Evolutionary conservation across 2,888 invertebrate genomes (phyloP), one percentile per base, ranked within the genome.

Genomic region (Anodontia alba): DNA sequence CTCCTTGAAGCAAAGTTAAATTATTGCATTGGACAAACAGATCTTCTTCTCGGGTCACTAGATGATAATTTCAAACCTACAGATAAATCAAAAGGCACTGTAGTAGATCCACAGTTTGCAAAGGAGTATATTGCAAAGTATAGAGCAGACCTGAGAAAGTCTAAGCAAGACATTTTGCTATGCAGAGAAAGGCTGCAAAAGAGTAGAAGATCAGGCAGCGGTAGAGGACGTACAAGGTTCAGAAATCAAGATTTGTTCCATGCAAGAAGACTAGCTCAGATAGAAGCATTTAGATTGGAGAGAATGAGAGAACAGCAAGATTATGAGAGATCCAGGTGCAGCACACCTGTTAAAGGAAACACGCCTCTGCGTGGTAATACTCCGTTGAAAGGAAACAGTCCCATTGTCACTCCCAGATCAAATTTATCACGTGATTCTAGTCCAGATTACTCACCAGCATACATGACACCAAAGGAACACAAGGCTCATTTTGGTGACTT

Each of bases 1-100:
- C 83, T 94, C 42, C 89, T 94, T n/a, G 94, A 94, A 80, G 94
- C 93, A 3, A 94, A 94, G 78, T 86, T 94, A n/a, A 94, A 94
- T 76, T 94, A 94, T 80, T 93, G 93, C 78, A 92, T 94, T 71
- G 94, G 94, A 1, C 94, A 94, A 86, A 94, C 94, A 17, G 94
- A 94, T 84, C 87, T 92, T 23, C 81, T 94, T n/a, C 86, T 94
- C 26, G 86, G 92, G 20, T 88, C 92, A 0, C 76, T 94, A 15
- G 93, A 94, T 51, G 90, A 91, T n/a, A 85, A 82, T 20, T 88
- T 90, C 85, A 86, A 79, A n/a, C 76, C 87, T 46, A 23, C 67
- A 38, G 79, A 84, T 26, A 70, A 68, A 2, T 43, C 71, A 38
- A 29, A 23, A 51, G 20, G 54, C 12, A 76, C 69, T n/a, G 42